Conservation (phyloP, 2,797 vertebrate genomes). For the Tragopan temminckii region DNA sequence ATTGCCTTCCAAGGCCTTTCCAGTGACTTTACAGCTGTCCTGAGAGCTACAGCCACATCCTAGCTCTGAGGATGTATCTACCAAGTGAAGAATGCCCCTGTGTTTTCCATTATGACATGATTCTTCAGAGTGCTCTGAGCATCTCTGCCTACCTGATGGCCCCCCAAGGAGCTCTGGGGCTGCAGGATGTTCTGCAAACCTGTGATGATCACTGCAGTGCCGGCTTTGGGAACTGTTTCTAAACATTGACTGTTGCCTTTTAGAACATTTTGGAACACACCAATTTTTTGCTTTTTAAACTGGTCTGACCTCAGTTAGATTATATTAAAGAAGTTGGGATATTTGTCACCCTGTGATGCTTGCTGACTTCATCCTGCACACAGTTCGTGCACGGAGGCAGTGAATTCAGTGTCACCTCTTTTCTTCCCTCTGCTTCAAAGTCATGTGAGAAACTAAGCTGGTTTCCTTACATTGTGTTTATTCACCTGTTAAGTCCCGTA, state of each 20-base stretch:
- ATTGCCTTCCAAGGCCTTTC: rapidly evolving
- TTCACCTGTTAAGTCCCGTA: neutral
- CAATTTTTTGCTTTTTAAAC: neutral
- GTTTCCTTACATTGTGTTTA: neutral
- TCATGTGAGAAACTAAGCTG: neutral
- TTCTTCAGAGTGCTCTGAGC: constrained; percentile 1
- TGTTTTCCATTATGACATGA: neutral
- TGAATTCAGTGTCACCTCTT: neutral
- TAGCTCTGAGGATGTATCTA: neutral
- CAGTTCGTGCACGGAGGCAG: neutral
- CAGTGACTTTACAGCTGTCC: neutral
- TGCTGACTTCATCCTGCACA: neutral
- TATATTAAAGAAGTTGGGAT: neutral
- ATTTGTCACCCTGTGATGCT: neutral
- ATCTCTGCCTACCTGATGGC: constrained; percentile 38
- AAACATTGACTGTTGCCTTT: rapidly evolving
- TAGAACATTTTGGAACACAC: neutral
- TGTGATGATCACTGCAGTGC: rapidly evolving
- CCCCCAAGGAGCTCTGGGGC: neutral
- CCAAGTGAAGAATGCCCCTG: rapidly evolving
- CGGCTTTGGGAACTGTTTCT: rapidly evolving
- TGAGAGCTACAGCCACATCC: neutral
- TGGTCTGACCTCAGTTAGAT: rapidly evolving
- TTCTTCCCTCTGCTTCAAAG: neutral
- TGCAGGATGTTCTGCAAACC: neutral